A percentile compares a stretch with the other conserved stretches of the same genome.
These are phyloP conservation scores for Stenotaenia linearis DNA, from an alignment of 2,888 invertebrate genomes.

Conservation along the genomic window DNA sequence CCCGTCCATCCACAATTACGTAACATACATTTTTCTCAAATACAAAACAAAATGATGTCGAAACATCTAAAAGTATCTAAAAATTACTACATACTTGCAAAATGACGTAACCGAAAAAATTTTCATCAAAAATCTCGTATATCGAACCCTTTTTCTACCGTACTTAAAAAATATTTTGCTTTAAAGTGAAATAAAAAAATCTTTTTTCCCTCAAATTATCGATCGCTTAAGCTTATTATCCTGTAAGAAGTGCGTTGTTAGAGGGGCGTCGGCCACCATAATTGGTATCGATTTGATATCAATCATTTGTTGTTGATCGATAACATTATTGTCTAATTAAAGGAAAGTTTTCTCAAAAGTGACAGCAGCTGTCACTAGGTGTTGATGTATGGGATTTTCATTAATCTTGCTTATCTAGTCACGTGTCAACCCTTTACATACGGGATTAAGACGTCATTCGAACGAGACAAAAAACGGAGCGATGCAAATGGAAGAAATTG, in stretches of 20 bases:
- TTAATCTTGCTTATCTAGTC: constrained; percentile 9
- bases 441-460: not conserved
- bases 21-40: too few species aligned
- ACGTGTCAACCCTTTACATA: constrained; percentile 1
- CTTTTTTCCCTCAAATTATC: not conserved
- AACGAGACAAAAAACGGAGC: not conserved
- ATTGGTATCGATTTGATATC: constrained; percentile 9
- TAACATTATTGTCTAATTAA: constrained; percentile 9
- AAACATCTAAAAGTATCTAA: too few species aligned
- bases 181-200: not conserved
- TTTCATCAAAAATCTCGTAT: too few species aligned
- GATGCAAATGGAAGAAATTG: not conserved
- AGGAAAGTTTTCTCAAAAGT: not conserved
- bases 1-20: too few species aligned
- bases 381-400: constrained; percentile 9
- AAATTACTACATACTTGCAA: too few species aligned
- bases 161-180: too few species aligned
- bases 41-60: too few species aligned
- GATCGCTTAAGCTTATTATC: not conserved
- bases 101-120: too few species aligned
- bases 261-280: not conserved
- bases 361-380: constrained; percentile 9
- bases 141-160: too few species aligned
- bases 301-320: constrained; percentile 9
- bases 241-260: not conserved